These are phyloP conservation scores for Pyxicephalus adspersus DNA, from an alignment of 2,113 vertebrate genomes.

Conservation along the genomic window DNA sequence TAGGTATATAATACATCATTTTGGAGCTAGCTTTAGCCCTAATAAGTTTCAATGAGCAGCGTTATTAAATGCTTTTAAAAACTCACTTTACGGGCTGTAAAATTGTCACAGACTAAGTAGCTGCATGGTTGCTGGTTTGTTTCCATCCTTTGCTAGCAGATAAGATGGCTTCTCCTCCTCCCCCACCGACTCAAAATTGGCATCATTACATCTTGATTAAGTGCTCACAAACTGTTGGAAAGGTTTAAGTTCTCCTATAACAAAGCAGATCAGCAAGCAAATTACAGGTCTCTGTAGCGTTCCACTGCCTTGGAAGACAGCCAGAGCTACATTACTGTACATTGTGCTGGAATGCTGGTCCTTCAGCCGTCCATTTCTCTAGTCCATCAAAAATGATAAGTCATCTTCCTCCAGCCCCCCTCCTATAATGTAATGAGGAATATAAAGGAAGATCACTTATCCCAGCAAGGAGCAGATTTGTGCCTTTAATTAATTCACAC, in stretches of 20 bases:
- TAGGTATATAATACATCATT: no score
- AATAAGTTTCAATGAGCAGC: not conserved
- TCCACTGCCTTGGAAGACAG: slow-evolving; percentile 5
- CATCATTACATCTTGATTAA: slow-evolving; percentile 52
- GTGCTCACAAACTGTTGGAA: slow-evolving; percentile 8
- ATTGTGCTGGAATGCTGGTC: slow-evolving; percentile 9
- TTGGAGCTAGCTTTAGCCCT: not conserved
- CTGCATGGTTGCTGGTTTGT: not conserved
- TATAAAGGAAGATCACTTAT: slow-evolving; percentile 27
- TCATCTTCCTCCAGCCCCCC: slow-evolving; percentile 20
- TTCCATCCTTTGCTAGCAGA: not conserved
- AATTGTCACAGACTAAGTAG: not conserved
- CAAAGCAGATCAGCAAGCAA: slow-evolving; percentile 26
- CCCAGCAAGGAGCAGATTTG: slow-evolving; percentile 27
- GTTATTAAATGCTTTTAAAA: slow-evolving; percentile 4
- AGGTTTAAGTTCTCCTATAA: slow-evolving; percentile 18
- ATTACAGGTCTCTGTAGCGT: slow-evolving; percentile 26
- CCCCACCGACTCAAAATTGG: slow-evolving; percentile 10
- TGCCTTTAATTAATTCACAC: slow-evolving; percentile 34
- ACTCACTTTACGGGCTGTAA: not conserved
- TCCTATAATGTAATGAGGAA: slow-evolving; percentile 25
- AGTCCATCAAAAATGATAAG: not conserved
- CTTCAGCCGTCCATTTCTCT: slow-evolving; percentile 17
- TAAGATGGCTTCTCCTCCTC: not conserved
- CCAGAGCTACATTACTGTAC: slow-evolving; percentile 40